Evolutionary conservation across 2,888 invertebrate species (phyloP).

Genomic region (Ornithoptera alexandrae): DNA sequence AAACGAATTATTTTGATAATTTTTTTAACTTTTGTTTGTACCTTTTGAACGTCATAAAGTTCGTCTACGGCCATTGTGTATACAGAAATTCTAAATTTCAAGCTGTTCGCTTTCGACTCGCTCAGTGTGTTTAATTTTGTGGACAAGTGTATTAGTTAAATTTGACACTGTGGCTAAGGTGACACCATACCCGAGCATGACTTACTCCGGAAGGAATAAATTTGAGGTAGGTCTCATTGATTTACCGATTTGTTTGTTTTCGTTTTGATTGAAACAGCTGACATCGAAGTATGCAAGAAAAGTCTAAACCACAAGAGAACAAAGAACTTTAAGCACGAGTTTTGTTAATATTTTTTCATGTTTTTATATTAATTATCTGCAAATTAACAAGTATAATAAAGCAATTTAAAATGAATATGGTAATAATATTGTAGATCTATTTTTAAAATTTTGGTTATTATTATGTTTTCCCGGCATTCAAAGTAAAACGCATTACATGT

Average conservation of each 20-base stretch:
- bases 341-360: background rate
- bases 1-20: background rate
- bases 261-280: constrained; percentile 82
- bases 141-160: constrained; percentile 40
- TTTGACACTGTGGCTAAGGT: constrained; percentile 74
- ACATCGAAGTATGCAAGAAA: constrained; percentile 50
- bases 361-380: background rate
- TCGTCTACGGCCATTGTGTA: constrained; percentile 24
- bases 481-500: constrained; percentile 8
- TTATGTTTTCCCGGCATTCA: constrained; percentile 11
- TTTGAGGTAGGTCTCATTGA: constrained; percentile 78
- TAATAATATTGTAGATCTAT: constrained; percentile 31
- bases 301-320: constrained; percentile 1
- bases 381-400: background rate
- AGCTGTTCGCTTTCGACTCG: constrained; percentile 60
- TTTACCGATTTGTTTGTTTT: constrained; percentile 50
- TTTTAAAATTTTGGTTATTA: constrained; percentile 29
- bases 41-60: constrained; percentile 24
- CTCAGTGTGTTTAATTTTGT: constrained; percentile 37
- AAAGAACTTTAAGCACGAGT: constrained; percentile 7
- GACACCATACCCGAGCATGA: constrained; percentile 78
- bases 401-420: constrained; percentile 3
- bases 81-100: constrained; percentile 46
- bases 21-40: background rate
- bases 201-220: constrained; percentile 83